Evolutionary conservation across 2,888 invertebrate species (phyloP), one percentile per base, ranked within the genome.

Genomic region (Papilio gigon): DNA sequence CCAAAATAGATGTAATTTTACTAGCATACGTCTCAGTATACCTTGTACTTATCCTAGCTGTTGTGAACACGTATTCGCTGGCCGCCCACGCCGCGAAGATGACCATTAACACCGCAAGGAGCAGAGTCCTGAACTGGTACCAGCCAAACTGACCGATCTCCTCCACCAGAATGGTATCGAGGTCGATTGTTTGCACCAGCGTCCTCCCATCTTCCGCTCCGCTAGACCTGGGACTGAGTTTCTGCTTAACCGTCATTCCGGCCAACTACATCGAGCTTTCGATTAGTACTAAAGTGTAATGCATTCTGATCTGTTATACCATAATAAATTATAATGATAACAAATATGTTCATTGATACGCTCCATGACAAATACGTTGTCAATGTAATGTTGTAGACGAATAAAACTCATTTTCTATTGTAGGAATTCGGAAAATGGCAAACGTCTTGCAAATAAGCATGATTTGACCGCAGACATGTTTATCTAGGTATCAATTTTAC

Each of bases 141-240:
- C 72, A 72, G 0, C 90, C 90, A 67, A 89, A 85, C 76, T 89
- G 86, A 0, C 90, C 91, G 14, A 89, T 78, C 72, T 90, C 90
- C 22, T 86, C 81, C 22, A 86, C 79, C 60, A 90, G 72, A 12
- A 90, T 81, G 2, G 79, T 78, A 63, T 90, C 90, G 73, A 89
- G 58, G 37, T 88, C 84, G 20, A 89, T 76, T 35, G 74, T 75
- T 1, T 69, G 60, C 2, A 64, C 65, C 4, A 60, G 27, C 14
- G 47, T 65, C 33, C 20, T 61, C 17, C 68, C 68, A 50, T 68
- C 68, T 40, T 68, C 68, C 11, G 65, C 17, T 4, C 25, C 14
- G n/a, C 42, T 68, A 8, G 53, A 37, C n/a, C 68, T 58, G 3
- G 58, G 64, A 22, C 27, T 30, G 1, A 37, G 27, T 8, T 60